Percentiles rank a stretch among this genome's conserved stretches.
These are phyloP conservation scores for Deroplatys truncata DNA, from an alignment of 2,888 invertebrate genomes.

Conservation along the genomic window DNA sequence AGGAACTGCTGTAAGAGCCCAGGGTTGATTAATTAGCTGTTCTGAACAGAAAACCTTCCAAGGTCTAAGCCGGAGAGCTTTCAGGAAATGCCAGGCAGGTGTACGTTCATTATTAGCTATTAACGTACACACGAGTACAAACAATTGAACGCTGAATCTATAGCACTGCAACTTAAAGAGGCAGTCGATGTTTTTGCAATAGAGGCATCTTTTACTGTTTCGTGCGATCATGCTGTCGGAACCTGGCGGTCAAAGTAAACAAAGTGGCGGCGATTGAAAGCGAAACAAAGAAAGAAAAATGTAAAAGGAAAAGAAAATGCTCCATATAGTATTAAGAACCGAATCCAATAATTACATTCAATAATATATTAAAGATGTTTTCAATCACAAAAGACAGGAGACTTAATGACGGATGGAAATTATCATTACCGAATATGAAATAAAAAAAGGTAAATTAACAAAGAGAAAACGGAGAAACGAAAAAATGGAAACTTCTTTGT, in stretches of 20 bases:
- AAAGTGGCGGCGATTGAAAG: neutral
- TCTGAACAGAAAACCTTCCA: too few relatives aligned
- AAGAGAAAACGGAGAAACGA: neutral
- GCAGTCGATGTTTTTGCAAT: slow-evolving; percentile 1
- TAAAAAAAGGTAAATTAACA: neutral
- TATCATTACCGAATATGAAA: neutral
- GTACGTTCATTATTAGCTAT: neutral
- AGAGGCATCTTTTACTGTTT: neutral
- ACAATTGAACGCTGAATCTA: neutral
- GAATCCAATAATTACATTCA: neutral
- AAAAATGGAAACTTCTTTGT: neutral
- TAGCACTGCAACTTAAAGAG: neutral
- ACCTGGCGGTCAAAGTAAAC: neutral
- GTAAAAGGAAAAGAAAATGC: neutral
- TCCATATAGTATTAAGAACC: neutral
- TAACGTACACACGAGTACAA: neutral
- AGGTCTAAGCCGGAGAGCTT: too few relatives aligned
- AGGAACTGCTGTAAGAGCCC: too few relatives aligned
- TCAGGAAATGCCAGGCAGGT: neutral
- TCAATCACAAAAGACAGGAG: neutral
- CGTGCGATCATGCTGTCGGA: neutral
- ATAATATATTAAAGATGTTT: neutral
- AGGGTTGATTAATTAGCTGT: too few relatives aligned
- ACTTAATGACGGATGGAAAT: neutral
- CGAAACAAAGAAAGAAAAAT: neutral